Evolutionary conservation across 2,797 vertebrate species (phyloP), one percentile per base, ranked within the genome.

Genomic region (Tolypeutes matacus): DNA sequence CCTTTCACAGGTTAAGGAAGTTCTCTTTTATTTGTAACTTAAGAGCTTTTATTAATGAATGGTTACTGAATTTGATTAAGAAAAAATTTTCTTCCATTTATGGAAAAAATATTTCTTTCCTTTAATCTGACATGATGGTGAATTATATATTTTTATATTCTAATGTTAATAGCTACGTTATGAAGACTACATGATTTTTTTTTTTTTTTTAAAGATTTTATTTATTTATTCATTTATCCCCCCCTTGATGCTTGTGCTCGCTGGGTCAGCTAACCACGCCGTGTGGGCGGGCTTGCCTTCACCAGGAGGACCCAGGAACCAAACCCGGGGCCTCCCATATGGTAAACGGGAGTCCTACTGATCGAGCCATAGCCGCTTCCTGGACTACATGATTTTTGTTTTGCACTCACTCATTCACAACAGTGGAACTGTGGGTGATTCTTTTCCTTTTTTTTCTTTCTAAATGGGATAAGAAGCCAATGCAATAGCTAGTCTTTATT

Each of bases 11-110:
- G 39, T 65, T 81, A 94, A 92, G 36, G 20, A 88, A 73, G 7
- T 86, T 85, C 53, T 86, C 8, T 78, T 81, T 82, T 39, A 82
- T 73, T 65, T n/a, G n/a, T 92, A 95, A 89, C 34, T 95, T 93
- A 67, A 80, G 29, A 76, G 15, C 64, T 90, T 92, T 83, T 27
- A 95, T 87, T 56, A 80, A 67, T 78, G 25, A 93, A 69, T 75
- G 31, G 15, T 20, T 36, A 84, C 11, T 87, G 23, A 69, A 42
- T 91, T 89, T 80, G 65, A 56, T 56, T 69, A 2, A 9, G 46
- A 46, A 15, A 64, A 29, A 2, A 0, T 3, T 85, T 82, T 89
- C 70, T 72, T 91, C 3, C 18, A 78, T 67, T 15, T 70, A 34
- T 49, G 21, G 62, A 87, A 23, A n/a, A 73, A 34, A 67, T n/a